A percentile compares a stretch with the other conserved stretches of the same genome.
Evolutionary conservation across 2,113 vertebrate species (phyloP).

Genomic region (Rana temporaria): DNA sequence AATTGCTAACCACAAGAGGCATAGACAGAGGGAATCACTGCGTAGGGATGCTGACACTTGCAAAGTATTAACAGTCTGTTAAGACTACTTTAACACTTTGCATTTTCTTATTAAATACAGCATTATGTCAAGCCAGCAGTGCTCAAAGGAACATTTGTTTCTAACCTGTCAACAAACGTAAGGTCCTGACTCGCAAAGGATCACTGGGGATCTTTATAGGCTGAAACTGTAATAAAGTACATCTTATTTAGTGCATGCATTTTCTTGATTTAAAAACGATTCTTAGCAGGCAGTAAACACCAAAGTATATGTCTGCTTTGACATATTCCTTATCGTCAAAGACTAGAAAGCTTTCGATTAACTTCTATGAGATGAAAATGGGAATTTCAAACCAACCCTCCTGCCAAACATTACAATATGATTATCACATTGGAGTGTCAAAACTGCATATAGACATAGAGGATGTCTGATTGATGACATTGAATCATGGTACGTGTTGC

Average conservation of each 20-base stretch:
- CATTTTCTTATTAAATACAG: not conserved
- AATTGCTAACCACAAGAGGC: too few relatives aligned
- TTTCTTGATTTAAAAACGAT: constrained; percentile 23
- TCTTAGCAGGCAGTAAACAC: constrained; percentile 31
- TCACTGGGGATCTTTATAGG: constrained; percentile 17
- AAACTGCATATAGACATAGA: not conserved
- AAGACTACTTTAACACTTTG: too few relatives aligned
- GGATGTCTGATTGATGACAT: not conserved
- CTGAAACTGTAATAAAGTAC: constrained; percentile 32
- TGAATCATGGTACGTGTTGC: constrained; percentile 1
- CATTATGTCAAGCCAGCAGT: not conserved
- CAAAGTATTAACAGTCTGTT: too few relatives aligned
- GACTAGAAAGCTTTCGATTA: constrained; percentile 29
- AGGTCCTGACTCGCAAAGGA: not conserved
- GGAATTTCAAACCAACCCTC: constrained; percentile 10
- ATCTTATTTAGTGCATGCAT: constrained; percentile 13
- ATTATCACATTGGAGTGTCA: constrained; percentile 37
- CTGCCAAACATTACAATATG: constrained; percentile 30
- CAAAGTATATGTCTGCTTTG: constrained; percentile 18
- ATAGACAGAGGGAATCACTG: too few relatives aligned
- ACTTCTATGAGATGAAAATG: not conserved
- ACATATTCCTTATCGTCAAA: constrained; percentile 19
- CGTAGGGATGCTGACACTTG: too few relatives aligned
- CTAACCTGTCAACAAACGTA: constrained; percentile 13
- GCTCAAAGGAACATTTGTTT: not conserved